Evolutionary conservation across 2,113 vertebrate species (phyloP).

Genomic region (Malaclemys terrapin): DNA sequence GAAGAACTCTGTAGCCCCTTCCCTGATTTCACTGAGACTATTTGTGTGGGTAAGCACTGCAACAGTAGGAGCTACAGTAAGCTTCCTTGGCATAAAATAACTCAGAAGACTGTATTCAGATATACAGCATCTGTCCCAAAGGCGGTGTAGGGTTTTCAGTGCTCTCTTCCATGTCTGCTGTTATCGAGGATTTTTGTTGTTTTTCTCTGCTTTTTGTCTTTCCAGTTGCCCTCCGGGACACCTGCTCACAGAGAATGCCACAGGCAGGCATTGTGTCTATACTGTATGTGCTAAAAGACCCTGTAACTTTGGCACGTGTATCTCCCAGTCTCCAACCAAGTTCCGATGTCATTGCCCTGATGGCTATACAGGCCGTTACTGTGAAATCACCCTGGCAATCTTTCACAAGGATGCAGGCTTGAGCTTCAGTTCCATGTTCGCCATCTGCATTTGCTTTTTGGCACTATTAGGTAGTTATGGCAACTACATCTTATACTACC

Average conservation of each 20-base stretch:
- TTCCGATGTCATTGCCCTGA: conserved; percentile 87
- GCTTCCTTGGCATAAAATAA: background rate
- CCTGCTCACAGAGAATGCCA: conserved; percentile 84
- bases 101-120: background rate
- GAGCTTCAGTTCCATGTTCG: conserved; percentile 90
- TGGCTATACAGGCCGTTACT: conserved; percentile 85
- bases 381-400: conserved; percentile 85
- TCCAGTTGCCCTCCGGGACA: conserved; percentile 88
- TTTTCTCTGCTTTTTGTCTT: background rate
- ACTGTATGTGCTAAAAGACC: conserved; percentile 85
- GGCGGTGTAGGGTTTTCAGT: background rate
- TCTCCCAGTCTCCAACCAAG: conserved; percentile 82
- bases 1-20: background rate
- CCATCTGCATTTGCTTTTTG: conserved; percentile 91
- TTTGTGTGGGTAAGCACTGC: background rate
- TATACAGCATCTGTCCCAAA: background rate
- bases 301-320: conserved; percentile 87
- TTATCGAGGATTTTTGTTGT: background rate
- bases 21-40: background rate
- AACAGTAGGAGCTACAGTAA: background rate
- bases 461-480: conserved; percentile 86
- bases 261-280: conserved; percentile 83
- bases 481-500: conserved; percentile 82
- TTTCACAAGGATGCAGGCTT: conserved; percentile 87
- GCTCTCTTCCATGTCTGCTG: background rate